Conservation (phyloP, 1,140 invertebrate species). For the Magallana angulata region DNA sequence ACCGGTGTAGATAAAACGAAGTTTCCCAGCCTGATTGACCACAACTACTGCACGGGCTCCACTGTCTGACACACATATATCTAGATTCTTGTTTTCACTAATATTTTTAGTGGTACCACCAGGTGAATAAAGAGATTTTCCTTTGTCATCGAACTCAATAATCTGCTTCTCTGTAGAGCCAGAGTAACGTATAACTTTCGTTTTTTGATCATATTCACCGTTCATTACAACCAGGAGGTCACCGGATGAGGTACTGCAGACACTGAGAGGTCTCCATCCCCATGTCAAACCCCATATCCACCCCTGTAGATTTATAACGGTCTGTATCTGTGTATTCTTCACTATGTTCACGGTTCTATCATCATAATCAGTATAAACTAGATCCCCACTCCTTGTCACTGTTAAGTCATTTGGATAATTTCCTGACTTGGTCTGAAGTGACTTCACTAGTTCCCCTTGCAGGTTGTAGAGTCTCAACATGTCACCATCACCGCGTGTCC, state of each 20-base stretch:
- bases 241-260: neutral
- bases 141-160: neutral
- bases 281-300: neutral
- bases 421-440: neutral
- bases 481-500: neutral
- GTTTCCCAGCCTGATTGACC: conserved; percentile 1
- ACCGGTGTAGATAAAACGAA: neutral
- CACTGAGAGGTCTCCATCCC: neutral
- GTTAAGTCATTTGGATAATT: neutral
- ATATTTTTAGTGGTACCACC: neutral
- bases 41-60: neutral
- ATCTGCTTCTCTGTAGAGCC: neutral
- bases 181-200: neutral
- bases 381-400: neutral
- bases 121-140: neutral
- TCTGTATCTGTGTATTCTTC: neutral
- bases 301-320: neutral
- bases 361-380: neutral
- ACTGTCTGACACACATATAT: neutral
- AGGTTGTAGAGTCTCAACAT: too few relatives aligned
- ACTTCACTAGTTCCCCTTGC: neutral
- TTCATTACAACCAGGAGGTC: neutral
- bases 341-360: neutral
- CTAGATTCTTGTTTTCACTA: neutral
- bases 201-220: neutral